Evolutionary conservation across 2,888 invertebrate species (phyloP).

Genomic region (Shargacucullia verbasci): DNA sequence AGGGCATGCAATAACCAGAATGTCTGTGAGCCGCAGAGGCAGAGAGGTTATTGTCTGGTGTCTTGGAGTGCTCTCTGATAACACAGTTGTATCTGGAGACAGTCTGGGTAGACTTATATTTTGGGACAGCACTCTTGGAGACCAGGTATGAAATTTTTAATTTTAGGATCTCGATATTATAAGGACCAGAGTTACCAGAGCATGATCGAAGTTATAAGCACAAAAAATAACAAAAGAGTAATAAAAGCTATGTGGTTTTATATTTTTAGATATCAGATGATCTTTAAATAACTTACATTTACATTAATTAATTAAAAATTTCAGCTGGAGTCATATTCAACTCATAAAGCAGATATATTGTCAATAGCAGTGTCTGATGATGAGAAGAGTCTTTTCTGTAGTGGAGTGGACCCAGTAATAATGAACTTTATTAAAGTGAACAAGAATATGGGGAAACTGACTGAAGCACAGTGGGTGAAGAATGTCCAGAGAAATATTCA

Average conservation of each 20-base stretch:
- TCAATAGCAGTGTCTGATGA: conserved; percentile 92
- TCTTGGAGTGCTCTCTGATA: conserved; percentile 93
- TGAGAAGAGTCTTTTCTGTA: conserved; percentile 92
- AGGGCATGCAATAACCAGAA: conserved; percentile 95
- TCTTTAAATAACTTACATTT: no score
- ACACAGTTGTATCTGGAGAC: conserved; percentile 96
- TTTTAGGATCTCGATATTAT: background rate
- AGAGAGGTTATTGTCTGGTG: conserved; percentile 96
- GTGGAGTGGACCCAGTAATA: conserved; percentile 95
- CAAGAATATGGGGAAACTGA: conserved; percentile 84
- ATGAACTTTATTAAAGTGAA: conserved; percentile 92
- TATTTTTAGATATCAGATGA: no score
- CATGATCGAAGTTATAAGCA: no score
- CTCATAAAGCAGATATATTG: conserved; percentile 95
- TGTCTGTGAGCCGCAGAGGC: conserved; percentile 92
- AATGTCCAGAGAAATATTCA: conserved; percentile 94
- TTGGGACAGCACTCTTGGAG: conserved; percentile 95
- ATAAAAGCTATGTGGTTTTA: no score
- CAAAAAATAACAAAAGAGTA: no score
- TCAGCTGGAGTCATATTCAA: conserved; percentile 92
- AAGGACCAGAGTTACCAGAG: no score
- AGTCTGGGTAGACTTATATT: conserved; percentile 94
- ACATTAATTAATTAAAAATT: no score
- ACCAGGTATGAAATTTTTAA: conserved; percentile 82
- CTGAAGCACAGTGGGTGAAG: conserved; percentile 93